Evolutionary conservation across 2,797 vertebrate species (phyloP).

Genomic region (Paratrypauchen microcephalus): DNA sequence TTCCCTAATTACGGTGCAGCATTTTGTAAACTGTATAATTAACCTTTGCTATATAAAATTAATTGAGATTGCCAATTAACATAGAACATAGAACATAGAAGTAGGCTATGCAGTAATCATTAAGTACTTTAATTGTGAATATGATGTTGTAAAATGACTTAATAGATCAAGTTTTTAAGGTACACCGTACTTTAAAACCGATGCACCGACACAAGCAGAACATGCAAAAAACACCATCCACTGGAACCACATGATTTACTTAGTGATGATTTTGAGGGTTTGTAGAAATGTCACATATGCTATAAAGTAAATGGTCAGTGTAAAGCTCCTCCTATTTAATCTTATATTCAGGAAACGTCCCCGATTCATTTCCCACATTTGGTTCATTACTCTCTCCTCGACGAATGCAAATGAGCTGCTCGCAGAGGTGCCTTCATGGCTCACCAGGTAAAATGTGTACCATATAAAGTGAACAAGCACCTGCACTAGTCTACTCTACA

Average conservation of each 20-base stretch:
- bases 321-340: background rate
- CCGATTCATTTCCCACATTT: constrained; percentile 1
- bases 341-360: background rate
- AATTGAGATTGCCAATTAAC: no score
- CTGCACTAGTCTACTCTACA: background rate
- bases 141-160: no score
- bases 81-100: no score
- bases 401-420: constrained; percentile 6
- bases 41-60: no score
- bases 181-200: no score
- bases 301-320: constrained; percentile 1
- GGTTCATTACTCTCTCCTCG: background rate
- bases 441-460: constrained; percentile 6
- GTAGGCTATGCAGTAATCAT: no score
- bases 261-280: background rate
- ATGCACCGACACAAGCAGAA: background rate
- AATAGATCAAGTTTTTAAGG: no score
- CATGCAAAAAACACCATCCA: background rate
- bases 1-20: no score
- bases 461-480: constrained; percentile 3
- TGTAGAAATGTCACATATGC: background rate
- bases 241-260: background rate
- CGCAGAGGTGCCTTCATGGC: background rate
- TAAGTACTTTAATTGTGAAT: no score
- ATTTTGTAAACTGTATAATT: no score